These are phyloP conservation scores for Notocelia uddmanniana DNA, from an alignment of 2,888 invertebrate genomes.

Conservation along the genomic window DNA sequence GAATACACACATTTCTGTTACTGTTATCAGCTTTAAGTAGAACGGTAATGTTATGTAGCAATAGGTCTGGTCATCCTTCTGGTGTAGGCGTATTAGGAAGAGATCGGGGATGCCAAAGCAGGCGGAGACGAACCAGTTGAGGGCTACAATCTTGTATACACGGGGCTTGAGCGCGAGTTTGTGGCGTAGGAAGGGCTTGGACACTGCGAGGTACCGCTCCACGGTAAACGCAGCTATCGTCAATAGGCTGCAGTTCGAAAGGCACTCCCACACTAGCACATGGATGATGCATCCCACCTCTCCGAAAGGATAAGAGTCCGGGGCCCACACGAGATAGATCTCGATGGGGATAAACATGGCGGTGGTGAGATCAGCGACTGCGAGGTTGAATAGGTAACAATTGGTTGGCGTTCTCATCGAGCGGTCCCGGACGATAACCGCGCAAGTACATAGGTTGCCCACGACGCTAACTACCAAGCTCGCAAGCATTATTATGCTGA, in stretches of 20 bases:
- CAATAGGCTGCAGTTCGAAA: slow-evolving; percentile 92
- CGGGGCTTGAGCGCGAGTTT: slow-evolving; percentile 92
- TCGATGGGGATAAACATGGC: slow-evolving; percentile 91
- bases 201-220: slow-evolving; percentile 94
- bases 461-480: slow-evolving; percentile 89
- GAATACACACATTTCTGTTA: slow-evolving; percentile 90
- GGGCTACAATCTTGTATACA: slow-evolving; percentile 89
- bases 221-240: slow-evolving; percentile 95
- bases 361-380: slow-evolving; percentile 91
- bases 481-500: slow-evolving; percentile 84
- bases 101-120: slow-evolving; percentile 89
- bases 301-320: slow-evolving; percentile 90
- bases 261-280: slow-evolving; percentile 92
- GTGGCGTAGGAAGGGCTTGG: slow-evolving; percentile 92
- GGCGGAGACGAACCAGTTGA: slow-evolving; percentile 92
- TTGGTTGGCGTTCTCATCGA: slow-evolving; percentile 94
- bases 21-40: slow-evolving; percentile 69
- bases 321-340: slow-evolving; percentile 91
- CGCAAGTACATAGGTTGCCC: slow-evolving; percentile 91
- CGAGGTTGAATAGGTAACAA: slow-evolving; percentile 92
- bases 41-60: slow-evolving; percentile 70
- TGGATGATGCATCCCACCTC: slow-evolving; percentile 91
- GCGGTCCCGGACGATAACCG: slow-evolving; percentile 90
- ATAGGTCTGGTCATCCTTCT: slow-evolving; percentile 69
- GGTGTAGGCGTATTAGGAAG: slow-evolving; percentile 69